Percentiles rank a stretch among this genome's conserved stretches.
Evolutionary conservation across 2,888 invertebrate genomes (phyloP).

Genomic region (Chloroclysta siterata): DNA sequence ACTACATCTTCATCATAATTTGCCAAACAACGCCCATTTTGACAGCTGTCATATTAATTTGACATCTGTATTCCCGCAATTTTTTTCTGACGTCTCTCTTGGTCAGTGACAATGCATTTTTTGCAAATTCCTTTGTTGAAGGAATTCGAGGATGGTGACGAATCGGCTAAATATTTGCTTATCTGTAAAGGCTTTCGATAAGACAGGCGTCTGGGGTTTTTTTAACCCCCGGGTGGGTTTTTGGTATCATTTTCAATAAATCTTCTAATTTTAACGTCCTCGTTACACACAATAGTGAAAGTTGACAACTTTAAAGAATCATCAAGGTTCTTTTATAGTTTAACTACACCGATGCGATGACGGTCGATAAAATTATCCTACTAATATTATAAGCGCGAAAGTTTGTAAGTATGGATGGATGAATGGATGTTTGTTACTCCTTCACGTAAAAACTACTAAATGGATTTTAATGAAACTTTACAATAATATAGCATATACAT

Average conservation of each 20-base stretch:
- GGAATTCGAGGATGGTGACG: constrained; percentile 47
- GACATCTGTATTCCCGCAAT: constrained; percentile 67
- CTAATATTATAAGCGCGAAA: too few species aligned
- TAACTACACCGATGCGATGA: neutral
- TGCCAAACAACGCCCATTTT: constrained; percentile 68
- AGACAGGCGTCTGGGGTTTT: constrained; percentile 44
- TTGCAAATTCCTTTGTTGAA: constrained; percentile 39
- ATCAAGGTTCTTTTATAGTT: neutral
- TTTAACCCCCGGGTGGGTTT: constrained; percentile 31
- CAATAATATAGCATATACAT: too few species aligned
- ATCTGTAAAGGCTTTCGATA: constrained; percentile 44
- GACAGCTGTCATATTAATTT: constrained; percentile 79
- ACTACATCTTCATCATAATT: constrained; percentile 60
- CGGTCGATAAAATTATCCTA: neutral
- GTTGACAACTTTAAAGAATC: neutral
- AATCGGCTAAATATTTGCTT: constrained; percentile 53
- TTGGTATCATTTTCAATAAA: constrained; percentile 22
- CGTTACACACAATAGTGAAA: constrained; percentile 12
- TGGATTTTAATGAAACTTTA: too few species aligned
- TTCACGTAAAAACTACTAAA: too few species aligned
- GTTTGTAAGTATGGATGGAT: too few species aligned
- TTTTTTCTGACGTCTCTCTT: constrained; percentile 44
- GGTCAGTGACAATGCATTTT: constrained; percentile 48
- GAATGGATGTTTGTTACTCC: too few species aligned
- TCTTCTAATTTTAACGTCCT: constrained; percentile 2